Percentiles rank a stretch among this genome's conserved stretches.
Conservation (phyloP, 2,113 vertebrate genomes). For the Lathamus discolor region DNA sequence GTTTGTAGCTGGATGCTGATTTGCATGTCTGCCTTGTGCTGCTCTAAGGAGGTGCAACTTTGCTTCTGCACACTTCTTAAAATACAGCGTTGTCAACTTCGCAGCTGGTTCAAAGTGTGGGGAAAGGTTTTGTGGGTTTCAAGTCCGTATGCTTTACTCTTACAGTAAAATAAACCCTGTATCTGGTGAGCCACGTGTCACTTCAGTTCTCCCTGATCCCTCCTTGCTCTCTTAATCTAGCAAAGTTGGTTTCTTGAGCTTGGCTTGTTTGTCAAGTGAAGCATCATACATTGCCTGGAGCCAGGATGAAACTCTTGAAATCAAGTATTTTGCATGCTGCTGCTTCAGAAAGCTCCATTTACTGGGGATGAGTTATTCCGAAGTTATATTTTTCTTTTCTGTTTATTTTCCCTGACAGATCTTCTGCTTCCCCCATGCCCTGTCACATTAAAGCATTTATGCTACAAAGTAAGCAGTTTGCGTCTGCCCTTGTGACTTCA, state of each 20-base stretch:
- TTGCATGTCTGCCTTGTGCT: background rate
- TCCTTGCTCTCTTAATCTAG: background rate
- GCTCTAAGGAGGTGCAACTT: background rate
- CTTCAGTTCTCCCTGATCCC: background rate
- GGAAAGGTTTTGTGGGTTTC: background rate
- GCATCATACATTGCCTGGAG: slow-evolving; percentile 24
- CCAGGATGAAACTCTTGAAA: slow-evolving; percentile 18
- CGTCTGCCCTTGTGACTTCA: slow-evolving; percentile 1
- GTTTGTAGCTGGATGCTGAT: background rate
- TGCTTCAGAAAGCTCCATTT: background rate
- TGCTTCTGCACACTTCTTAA: background rate
- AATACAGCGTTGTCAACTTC: accelerated
- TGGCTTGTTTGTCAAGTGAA: slow-evolving; percentile 24
- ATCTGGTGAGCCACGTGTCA: background rate
- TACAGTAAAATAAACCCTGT: background rate
- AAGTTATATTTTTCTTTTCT: slow-evolving; percentile 22
- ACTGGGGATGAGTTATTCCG: slow-evolving; percentile 14
- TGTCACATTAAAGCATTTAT: slow-evolving; percentile 2
- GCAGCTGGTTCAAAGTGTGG: background rate
- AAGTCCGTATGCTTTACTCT: background rate
- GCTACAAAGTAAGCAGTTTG: background rate
- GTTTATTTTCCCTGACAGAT: slow-evolving; percentile 40
- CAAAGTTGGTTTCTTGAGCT: background rate
- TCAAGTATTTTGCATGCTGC: background rate
- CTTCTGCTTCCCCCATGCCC: background rate